phyloP scores from a whole-genome alignment of 2,888 invertebrate species.

The Harpalus rufipes region DNA sequence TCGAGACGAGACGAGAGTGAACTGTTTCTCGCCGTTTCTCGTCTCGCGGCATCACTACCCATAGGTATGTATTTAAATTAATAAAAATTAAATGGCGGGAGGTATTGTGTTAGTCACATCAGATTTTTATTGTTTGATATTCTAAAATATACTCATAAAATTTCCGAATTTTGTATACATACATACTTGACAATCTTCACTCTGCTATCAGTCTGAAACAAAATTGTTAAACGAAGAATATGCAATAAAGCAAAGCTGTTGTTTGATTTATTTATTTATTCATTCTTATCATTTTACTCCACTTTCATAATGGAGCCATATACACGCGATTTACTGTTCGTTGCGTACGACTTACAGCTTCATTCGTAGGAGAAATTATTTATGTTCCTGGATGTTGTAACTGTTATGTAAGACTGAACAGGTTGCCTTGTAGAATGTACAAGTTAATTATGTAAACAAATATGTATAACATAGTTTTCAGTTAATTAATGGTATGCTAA shows the following conservation, averaged over 20 bases:
- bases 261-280: background rate
- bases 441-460: constrained; percentile 31
- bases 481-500: constrained; percentile 1
- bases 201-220: no score
- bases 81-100: no score
- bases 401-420: constrained; percentile 20
- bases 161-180: no score
- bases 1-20: no score
- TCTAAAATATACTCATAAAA: no score
- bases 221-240: background rate
- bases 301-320: constrained; percentile 17
- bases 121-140: no score
- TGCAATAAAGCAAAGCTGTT: background rate
- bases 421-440: constrained; percentile 11
- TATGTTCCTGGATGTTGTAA: constrained; percentile 28
- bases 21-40: no score
- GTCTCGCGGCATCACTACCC: no score
- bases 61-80: no score
- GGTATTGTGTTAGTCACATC: no score
- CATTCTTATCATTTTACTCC: background rate
- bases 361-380: constrained; percentile 35
- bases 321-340: constrained; percentile 23
- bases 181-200: no score
- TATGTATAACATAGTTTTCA: constrained; percentile 1
- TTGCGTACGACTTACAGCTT: constrained; percentile 25